Evolutionary conservation across 2,888 invertebrate species (phyloP), one percentile per base, ranked within the genome.

Genomic region (Cephus runcator): DNA sequence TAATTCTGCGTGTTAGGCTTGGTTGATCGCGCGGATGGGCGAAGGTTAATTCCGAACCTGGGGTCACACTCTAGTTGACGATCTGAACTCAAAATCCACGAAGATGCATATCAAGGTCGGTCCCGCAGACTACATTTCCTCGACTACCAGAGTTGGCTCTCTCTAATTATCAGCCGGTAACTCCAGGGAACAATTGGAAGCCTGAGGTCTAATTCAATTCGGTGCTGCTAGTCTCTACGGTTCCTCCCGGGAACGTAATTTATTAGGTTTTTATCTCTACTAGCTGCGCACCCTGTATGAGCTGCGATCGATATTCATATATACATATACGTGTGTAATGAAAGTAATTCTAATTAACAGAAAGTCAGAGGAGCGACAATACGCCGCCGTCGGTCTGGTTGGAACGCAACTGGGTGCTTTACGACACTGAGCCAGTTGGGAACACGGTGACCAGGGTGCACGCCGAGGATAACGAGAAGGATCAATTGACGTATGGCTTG

Each of bases 331-430:
- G 6, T 1, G 12, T 15, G 15, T 15, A 6, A 40, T 6, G 1
- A 40, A 40, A 15, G 6, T 40, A 15, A 40, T 15, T 40, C 2
- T 0, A 15, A 40, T 40, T 15, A 4, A 40, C 87, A 84, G 92
- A 91, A 80, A 89, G 93, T 77, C 93, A 94, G 87, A 90, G 91
- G 77, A 93, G 92, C 75, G 93, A 93, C 90, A 93, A 93, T 85
- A 93, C 94, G n/a, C 96, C 96, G 0, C 95, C 96, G 0, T 93
- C 95, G 75, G 93, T 96, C 87, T 93, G 93, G 86, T 93, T 96
- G 79, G 94, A 95, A 33, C 93, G 96, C 69, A 95, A 96, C 89
- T 97, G 97, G 97, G 93, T 93, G 76, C 94, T 97, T 79, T 93
- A 93, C 81, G 95, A 96, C 83, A 93, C 94, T 3, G 96, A 96